These are phyloP conservation scores for Ceraclea dissimilis DNA, from an alignment of 2,888 invertebrate species.

Conservation along the genomic window DNA sequence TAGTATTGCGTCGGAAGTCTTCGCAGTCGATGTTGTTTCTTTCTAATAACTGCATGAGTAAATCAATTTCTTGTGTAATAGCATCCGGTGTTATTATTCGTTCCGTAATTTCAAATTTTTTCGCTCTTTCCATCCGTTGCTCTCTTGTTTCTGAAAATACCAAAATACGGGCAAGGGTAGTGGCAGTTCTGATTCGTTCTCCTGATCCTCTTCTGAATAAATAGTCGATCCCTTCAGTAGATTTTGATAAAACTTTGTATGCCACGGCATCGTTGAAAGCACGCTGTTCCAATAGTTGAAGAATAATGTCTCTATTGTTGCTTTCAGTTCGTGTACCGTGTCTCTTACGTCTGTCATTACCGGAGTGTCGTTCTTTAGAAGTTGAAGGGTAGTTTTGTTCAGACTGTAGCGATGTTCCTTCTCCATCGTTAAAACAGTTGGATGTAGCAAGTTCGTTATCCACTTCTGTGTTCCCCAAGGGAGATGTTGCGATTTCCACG, in stretches of 20 bases:
- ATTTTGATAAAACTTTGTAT: constrained; percentile 12
- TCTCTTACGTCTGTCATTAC: neutral
- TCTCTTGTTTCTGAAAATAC: constrained; percentile 22
- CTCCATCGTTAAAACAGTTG: neutral
- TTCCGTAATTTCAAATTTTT: neutral
- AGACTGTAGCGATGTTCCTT: neutral
- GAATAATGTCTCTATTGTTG: constrained; percentile 22
- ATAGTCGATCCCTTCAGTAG: constrained; percentile 18
- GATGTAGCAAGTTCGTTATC: constrained; percentile 3
- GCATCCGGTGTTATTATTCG: neutral
- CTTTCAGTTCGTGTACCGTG: neutral
- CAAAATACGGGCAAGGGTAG: constrained; percentile 18
- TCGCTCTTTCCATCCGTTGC: constrained; percentile 14
- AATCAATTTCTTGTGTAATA: neutral
- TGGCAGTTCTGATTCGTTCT: constrained; percentile 19
- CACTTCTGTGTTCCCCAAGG: constrained; percentile 9
- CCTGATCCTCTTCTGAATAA: constrained; percentile 15
- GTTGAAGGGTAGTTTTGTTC: neutral
- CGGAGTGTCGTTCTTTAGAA: neutral
- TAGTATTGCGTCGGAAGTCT: constrained; percentile 7
- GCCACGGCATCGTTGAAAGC: constrained; percentile 20
- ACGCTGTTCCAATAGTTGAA: constrained; percentile 22
- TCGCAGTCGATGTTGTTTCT: constrained; percentile 4
- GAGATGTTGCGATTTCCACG: constrained; percentile 6
- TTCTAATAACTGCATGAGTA: neutral